Evolutionary conservation across 2,113 vertebrate genomes (phyloP).

Genomic region (Cisticola juncidis): DNA sequence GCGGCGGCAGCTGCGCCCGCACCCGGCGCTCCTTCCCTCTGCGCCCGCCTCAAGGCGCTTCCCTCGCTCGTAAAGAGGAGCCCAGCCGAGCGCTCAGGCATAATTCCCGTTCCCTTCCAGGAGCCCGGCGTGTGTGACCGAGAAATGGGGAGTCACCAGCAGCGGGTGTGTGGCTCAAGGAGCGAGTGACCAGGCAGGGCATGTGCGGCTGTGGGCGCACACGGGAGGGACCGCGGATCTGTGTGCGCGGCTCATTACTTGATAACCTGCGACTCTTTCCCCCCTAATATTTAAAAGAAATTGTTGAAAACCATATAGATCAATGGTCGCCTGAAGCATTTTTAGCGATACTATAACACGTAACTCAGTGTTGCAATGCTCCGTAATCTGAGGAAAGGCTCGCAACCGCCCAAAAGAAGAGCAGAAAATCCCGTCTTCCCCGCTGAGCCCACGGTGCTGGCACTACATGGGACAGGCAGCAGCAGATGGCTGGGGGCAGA

Average conservation of each 20-base stretch:
- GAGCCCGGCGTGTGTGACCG: background rate
- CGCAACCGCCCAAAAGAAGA: rapidly evolving
- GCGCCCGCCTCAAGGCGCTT: background rate
- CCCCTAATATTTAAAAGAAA: background rate
- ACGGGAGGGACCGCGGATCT: too few species aligned
- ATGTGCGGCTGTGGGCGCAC: rapidly evolving
- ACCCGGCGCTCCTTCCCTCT: background rate
- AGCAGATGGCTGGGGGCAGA: constrained; percentile 14
- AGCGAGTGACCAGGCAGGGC: background rate
- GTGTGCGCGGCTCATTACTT: background rate
- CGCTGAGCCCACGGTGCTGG: background rate
- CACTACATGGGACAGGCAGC: background rate
- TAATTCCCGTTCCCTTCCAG: background rate
- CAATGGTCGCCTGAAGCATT: background rate
- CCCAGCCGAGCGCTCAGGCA: background rate
- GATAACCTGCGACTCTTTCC: background rate
- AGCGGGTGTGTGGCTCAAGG: background rate
- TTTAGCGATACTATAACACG: too few species aligned
- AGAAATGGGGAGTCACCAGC: background rate
- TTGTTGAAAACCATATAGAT: background rate
- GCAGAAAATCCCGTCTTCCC: background rate
- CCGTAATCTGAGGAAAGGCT: background rate
- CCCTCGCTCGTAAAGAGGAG: background rate
- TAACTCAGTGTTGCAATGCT: background rate
- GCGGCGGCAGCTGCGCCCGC: background rate